A percentile compares a stretch with the other conserved stretches of the same genome.
Conservation (phyloP, 2,113 vertebrate species). For the Aramus guarauna region DNA sequence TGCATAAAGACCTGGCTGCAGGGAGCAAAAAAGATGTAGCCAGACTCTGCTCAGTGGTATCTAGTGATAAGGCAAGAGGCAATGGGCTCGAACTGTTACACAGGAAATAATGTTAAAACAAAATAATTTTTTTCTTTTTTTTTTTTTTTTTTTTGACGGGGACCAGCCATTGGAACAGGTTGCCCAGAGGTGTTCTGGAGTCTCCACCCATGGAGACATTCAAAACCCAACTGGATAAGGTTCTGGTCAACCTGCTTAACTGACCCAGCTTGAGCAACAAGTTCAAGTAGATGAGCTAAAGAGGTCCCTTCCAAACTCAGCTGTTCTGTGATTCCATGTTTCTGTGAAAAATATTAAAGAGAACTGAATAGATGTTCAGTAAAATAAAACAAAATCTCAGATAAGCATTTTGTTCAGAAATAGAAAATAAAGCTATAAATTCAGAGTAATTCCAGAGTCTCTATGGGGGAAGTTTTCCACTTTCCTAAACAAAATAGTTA, state of each 20-base stretch:
- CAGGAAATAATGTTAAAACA: neutral
- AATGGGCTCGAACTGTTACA: neutral
- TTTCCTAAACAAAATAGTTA: neutral
- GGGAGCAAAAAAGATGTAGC: neutral
- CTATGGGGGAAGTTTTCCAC: neutral
- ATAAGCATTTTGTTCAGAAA: neutral
- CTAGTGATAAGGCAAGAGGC: neutral
- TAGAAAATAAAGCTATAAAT: neutral
- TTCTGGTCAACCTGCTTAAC: neutral
- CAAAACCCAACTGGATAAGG: neutral
- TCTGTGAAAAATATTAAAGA: neutral
- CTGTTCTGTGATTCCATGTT: neutral
- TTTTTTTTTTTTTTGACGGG: neutral
- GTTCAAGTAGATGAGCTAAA: accelerated
- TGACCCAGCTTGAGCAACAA: neutral
- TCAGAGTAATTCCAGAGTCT: neutral
- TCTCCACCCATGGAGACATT: neutral
- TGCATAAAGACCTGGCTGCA: accelerated
- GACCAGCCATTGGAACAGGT: neutral
- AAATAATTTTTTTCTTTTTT: neutral
- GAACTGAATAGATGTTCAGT: neutral
- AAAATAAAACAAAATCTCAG: neutral
- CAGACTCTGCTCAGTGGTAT: neutral
- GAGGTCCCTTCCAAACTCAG: neutral
- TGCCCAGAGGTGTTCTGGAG: neutral